These are phyloP conservation scores for Parazoanthus darwini DNA, from an alignment of 92 coral and sea anemone genomes.

Conservation along the genomic window DNA sequence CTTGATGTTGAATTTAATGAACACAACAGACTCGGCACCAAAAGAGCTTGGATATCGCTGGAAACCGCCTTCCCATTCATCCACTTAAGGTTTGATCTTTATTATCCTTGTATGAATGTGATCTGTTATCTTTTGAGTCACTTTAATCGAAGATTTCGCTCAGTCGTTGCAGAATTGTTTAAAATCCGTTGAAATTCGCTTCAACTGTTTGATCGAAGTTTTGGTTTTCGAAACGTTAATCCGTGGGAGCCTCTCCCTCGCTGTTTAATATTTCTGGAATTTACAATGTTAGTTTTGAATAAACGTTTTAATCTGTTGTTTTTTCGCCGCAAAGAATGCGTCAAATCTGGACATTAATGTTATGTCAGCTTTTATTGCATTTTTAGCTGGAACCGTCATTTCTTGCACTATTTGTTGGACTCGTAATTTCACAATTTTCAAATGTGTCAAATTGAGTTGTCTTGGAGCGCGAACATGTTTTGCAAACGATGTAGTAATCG, in stretches of 20 bases:
- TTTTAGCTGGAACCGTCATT: not conserved
- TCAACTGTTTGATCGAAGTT: not conserved
- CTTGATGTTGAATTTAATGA: constrained; percentile 28
- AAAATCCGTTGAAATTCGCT: not conserved
- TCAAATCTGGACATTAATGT: not conserved
- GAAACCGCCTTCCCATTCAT: not conserved
- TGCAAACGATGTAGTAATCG: not conserved
- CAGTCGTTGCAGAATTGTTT: not conserved
- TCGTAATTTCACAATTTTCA: not conserved
- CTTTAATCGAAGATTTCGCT: no score
- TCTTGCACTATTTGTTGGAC: not conserved
- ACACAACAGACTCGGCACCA: not conserved
- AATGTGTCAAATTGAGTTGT: not conserved
- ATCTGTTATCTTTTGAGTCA: not conserved
- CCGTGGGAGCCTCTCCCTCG: not conserved
- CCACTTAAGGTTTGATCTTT: constrained; percentile 5
- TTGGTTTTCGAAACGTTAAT: constrained; percentile 4
- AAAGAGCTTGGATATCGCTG: not conserved
- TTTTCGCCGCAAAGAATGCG: not conserved
- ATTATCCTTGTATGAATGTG: not conserved
- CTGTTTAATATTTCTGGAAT: not conserved
- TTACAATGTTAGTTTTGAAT: not conserved
- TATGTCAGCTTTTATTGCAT: not conserved
- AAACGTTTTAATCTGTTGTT: not conserved
- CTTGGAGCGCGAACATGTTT: not conserved